Evolutionary conservation across 2,888 invertebrate genomes (phyloP), one percentile per base, ranked within the genome.

Genomic region (Endomychus coccineus): DNA sequence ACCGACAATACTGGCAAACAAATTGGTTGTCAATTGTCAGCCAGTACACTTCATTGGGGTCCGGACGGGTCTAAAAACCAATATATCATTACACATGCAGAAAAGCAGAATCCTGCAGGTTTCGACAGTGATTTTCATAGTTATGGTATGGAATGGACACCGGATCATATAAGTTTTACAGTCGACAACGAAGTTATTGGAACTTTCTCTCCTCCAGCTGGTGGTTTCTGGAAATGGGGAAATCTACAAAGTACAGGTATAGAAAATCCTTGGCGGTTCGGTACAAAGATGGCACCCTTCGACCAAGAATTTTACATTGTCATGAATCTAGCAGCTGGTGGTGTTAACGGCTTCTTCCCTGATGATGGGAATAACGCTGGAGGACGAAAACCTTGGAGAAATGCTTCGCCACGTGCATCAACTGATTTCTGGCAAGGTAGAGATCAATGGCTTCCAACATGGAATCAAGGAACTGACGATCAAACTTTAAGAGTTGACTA

Each of bases 91-190:
- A 71, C 79, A 2, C 72, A 74, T 50, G 74, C 68, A 64, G 45
- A 56, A 21, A 55, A 49, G 31, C 55, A 57, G 28, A 50, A 52
- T 24, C 27, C 40, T n/a, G 37, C 68, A 42, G 75, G 74, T 1
- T 77, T 67, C 49, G 66, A 77, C 55, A 59, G 53, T 14, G 67
- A 62, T 17, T 83, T 80, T 65, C 80, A 82, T 52, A 67, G 66
- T 1, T 83, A 78, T 53, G 74, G 73, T 51, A 52, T 82, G 13
- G 75, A 78, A 50, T 83, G 83, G 83, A 78, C 76, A 1, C 71
- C 52, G 46, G 68, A 71, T 46, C 63, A 59, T 50, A 52, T 75
- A 7, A 61, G 56, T 44, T 74, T 74, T 57, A 70, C 64, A 43
- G 34, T 71, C 11, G 78, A 80, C 46, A 69, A 71, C 40, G 60